Evolutionary conservation across 2,797 vertebrate genomes (phyloP), one percentile per base, ranked within the genome.

Genomic region (Morelia viridis): DNA sequence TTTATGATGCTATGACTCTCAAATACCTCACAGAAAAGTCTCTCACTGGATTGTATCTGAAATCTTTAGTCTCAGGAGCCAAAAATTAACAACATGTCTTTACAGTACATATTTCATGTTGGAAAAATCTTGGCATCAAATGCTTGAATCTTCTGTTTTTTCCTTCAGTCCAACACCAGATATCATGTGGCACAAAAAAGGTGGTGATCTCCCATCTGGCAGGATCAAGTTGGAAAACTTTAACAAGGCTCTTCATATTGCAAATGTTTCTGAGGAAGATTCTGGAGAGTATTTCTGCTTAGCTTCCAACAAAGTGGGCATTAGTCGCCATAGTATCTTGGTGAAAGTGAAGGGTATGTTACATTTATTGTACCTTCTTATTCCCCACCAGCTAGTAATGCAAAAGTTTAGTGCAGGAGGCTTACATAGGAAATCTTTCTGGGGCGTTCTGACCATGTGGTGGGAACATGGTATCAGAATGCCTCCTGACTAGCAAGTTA

Each of bases 331-430:
- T 97, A 98, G 98, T 87, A 98, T 99, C 97, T 98, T 97, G 91
- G 99, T 99, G 95, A 98, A 98, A 97, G 98, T 99, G 94, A 99
- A 99, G 98, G 99, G 99, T 99, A 97, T 98, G 98, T 98, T 95
- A 61, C 80, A 93, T 96, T 97, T 97, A 96, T 95, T 97, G 93
- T 96, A 93, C 95, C 95, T 96, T 96, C 95, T 57, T 0, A 83
- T 85, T 88, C 6, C 80, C 15, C 64, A 61, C n/a, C 53, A 28
- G 50, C n/a, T 84, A 0, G 92, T 0, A 83, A 88, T 76, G 0
- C 76, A 24, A 22, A 61, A 60, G 64, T 56, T 5, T 19, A 58
- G 0, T 7, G 4, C 31, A 0, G 0, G 46, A 58, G 31, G 2
- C 35, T 61, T 64, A 58, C 53, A 58, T 0, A 0, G 61, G 13